Percentiles rank a stretch among this genome's conserved stretches.
Conservation (phyloP, 1,140 invertebrate species). For the Drosophila truncata region DNA sequence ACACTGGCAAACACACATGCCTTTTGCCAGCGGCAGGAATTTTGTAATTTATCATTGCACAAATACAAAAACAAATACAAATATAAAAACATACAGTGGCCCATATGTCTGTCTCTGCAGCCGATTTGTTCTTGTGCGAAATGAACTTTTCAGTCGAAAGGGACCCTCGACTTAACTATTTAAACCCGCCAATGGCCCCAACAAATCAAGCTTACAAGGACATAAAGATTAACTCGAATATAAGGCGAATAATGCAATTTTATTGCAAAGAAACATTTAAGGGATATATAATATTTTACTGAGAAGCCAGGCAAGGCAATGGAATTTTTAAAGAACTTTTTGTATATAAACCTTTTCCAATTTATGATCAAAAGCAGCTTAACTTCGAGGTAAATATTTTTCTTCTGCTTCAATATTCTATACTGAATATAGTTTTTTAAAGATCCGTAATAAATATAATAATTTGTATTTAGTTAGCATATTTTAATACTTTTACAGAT, state of each 20-base stretch:
- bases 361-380: background rate
- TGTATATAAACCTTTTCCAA: background rate
- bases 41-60: constrained; percentile 83
- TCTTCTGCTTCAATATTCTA: background rate
- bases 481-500: background rate
- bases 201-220: constrained; percentile 32
- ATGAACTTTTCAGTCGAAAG: constrained; percentile 70
- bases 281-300: background rate
- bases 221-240: constrained; percentile 19
- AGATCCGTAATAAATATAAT: background rate
- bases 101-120: constrained; percentile 33
- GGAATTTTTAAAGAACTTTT: background rate
- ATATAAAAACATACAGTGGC: constrained; percentile 55
- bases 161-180: constrained; percentile 60
- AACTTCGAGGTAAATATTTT: background rate
- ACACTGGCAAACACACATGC: constrained; percentile 25
- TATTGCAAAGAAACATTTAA: constrained; percentile 8
- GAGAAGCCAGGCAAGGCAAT: background rate
- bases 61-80: constrained; percentile 56
- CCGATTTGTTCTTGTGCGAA: constrained; percentile 60
- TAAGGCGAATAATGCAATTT: constrained; percentile 7
- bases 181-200: constrained; percentile 55
- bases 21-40: constrained; percentile 73
- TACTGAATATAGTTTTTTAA: background rate
- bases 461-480: background rate